A percentile compares a stretch with the other conserved stretches of the same genome.
Conservation (phyloP, 2,113 vertebrate species). For the Oncorhynchus kisutch region DNA sequence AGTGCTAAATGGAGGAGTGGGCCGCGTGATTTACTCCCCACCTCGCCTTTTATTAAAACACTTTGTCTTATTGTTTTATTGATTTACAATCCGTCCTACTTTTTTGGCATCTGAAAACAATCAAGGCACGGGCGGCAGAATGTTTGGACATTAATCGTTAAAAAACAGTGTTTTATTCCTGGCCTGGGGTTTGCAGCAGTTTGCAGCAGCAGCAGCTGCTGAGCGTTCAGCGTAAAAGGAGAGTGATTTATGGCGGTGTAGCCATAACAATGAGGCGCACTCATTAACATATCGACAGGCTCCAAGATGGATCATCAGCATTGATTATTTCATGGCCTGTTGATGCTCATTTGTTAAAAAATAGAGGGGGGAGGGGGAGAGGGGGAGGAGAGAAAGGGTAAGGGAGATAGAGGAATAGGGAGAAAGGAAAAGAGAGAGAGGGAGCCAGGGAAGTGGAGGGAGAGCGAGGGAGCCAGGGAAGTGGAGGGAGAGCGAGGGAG, state of each 20-base stretch:
- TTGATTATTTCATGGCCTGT: conserved; percentile 99
- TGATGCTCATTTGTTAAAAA: conserved; percentile 97
- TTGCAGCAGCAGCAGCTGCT: conserved; percentile 83
- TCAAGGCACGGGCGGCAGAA: conserved; percentile 96
- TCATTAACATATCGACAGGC: conserved; percentile 99
- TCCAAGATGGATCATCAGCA: conserved; percentile 99
- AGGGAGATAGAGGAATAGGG: conserved; percentile 34
- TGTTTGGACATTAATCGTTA: conserved; percentile 99
- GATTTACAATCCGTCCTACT: conserved; percentile 99
- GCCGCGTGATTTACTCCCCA: conserved; percentile 91
- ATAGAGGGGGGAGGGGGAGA: conserved; percentile 46
- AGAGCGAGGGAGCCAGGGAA: conserved; percentile 68
- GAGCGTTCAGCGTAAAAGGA: conserved; percentile 87
- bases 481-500: conserved; percentile 35
- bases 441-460: conserved; percentile 68
- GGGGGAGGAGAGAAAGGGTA: background rate
- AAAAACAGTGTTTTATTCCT: conserved; percentile 96
- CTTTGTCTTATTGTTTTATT: conserved; percentile 99
- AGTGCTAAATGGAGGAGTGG: conserved; percentile 91
- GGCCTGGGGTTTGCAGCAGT: conserved; percentile 88
- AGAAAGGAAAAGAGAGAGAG: conserved; percentile 64
- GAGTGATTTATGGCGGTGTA: conserved; percentile 98
- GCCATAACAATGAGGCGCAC: conserved; percentile 96
- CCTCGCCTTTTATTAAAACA: conserved; percentile 98
- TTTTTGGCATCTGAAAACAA: conserved; percentile 99